Conservation (phyloP, 2,113 vertebrate species). For the Gymnocephalus cernua region DNA sequence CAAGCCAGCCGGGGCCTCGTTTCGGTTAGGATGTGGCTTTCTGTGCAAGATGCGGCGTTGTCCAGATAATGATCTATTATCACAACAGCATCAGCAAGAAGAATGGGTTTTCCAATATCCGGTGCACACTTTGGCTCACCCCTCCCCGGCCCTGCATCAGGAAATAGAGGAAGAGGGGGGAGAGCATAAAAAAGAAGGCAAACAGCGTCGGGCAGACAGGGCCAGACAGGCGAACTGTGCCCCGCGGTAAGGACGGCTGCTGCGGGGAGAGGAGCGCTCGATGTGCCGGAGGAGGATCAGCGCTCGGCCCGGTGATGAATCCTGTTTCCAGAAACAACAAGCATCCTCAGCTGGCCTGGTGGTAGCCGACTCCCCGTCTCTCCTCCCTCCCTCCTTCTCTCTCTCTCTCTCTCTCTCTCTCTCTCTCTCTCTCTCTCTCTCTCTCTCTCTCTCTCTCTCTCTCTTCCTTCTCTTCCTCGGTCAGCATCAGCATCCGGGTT, state of each 20-base stretch:
- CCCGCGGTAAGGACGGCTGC: slow-evolving; percentile 36
- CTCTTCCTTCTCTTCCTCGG: slow-evolving; percentile 69
- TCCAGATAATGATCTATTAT: slow-evolving; percentile 70
- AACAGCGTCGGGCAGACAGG: slow-evolving; percentile 34
- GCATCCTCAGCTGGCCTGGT: slow-evolving; percentile 76
- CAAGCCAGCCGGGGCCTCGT: slow-evolving; percentile 24
- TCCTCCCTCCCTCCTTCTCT: slow-evolving; percentile 28
- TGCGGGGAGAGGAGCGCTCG: slow-evolving; percentile 30
- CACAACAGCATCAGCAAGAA: slow-evolving; percentile 72
- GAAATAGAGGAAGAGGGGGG: slow-evolving; percentile 67
- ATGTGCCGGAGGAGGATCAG: slow-evolving; percentile 44
- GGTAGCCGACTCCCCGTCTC: slow-evolving; percentile 40
- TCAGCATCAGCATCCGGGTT: slow-evolving; percentile 88
- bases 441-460: slow-evolving; percentile 29
- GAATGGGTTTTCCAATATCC: slow-evolving; percentile 84
- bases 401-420: slow-evolving; percentile 33
- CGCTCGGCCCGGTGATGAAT: slow-evolving; percentile 39
- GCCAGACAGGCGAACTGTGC: slow-evolving; percentile 22
- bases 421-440: slow-evolving; percentile 42
- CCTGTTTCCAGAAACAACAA: slow-evolving; percentile 70
- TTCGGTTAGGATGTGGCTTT: slow-evolving; percentile 39
- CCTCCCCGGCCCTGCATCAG: slow-evolving; percentile 76
- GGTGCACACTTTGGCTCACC: slow-evolving; percentile 80
- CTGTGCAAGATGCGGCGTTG: slow-evolving; percentile 39
- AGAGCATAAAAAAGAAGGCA: slow-evolving; percentile 40